Evolutionary conservation across 2,888 invertebrate species (phyloP).

Genomic region (Ashinkailepas kermadecensis): DNA sequence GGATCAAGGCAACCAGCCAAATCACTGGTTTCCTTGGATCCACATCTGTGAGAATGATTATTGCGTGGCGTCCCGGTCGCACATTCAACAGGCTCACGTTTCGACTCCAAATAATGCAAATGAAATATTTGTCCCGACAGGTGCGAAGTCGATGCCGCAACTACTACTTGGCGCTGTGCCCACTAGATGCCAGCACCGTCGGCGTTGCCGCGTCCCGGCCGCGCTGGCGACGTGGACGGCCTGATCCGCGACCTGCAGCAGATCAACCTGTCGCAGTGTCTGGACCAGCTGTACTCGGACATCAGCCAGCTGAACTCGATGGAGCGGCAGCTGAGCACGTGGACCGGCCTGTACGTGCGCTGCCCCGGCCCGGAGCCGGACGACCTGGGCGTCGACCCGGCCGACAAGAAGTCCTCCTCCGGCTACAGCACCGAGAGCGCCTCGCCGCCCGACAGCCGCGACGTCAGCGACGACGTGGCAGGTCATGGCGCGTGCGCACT

Average conservation of each 20-base stretch:
- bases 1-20: too few species aligned
- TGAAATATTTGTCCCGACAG: not conserved
- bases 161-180: not conserved
- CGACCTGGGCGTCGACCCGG: constrained; percentile 3
- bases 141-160: not conserved
- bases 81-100: too few species aligned
- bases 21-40: too few species aligned
- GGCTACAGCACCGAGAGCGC: constrained; percentile 19
- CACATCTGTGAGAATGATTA: too few species aligned
- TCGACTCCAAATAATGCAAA: too few species aligned
- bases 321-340: not conserved
- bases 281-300: constrained; percentile 22
- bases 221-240: not conserved
- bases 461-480: not conserved
- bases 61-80: too few species aligned
- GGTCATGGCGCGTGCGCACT: not conserved
- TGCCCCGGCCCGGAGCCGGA: not conserved
- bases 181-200: constrained; percentile 7
- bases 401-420: constrained; percentile 23
- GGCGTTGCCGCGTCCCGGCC: not conserved
- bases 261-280: constrained; percentile 4
- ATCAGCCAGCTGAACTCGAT: constrained; percentile 12
- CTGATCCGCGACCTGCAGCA: constrained; percentile 22
- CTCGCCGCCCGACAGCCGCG: constrained; percentile 16
- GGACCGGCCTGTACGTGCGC: constrained; percentile 13